Evolutionary conservation across 1,140 invertebrate genomes (phyloP).

Genomic region (Platorchestia sp.): DNA sequence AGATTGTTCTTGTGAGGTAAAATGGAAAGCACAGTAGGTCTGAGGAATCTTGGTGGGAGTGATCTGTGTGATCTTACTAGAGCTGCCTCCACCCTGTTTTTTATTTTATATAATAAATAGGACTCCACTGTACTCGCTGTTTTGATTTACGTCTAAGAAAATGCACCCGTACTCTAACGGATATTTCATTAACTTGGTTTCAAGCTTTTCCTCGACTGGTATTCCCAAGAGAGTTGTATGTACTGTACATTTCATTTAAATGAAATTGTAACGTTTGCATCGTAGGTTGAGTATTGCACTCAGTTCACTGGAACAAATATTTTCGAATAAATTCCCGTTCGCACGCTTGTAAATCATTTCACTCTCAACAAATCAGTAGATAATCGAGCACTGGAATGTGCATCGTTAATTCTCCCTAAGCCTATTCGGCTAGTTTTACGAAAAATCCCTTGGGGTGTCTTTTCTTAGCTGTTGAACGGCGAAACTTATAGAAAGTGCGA

Average conservation of each 20-base stretch:
- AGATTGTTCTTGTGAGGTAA: neutral
- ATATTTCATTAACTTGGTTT: neutral
- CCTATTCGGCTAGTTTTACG: neutral
- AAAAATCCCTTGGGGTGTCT: neutral
- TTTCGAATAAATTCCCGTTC: neutral
- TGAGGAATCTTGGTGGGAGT: neutral
- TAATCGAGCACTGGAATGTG: neutral
- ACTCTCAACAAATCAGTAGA: neutral
- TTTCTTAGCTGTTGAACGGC: slow-evolving; percentile 6
- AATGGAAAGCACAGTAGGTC: neutral
- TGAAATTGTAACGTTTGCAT: neutral
- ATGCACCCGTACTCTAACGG: slow-evolving; percentile 6
- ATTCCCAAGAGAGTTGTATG: neutral
- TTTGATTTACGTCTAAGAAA: neutral
- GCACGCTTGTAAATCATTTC: neutral
- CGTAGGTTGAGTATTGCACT: neutral
- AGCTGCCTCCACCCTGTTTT: neutral
- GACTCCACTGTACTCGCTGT: neutral
- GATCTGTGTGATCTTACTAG: neutral
- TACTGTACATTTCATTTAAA: neutral
- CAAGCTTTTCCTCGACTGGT: neutral
- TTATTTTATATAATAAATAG: neutral
- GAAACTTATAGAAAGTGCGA: neutral
- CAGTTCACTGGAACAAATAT: neutral
- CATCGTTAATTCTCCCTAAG: neutral